Evolutionary conservation across 2,113 vertebrate genomes (phyloP), one percentile per base, ranked within the genome.

Genomic region (Tiliqua scincoides): DNA sequence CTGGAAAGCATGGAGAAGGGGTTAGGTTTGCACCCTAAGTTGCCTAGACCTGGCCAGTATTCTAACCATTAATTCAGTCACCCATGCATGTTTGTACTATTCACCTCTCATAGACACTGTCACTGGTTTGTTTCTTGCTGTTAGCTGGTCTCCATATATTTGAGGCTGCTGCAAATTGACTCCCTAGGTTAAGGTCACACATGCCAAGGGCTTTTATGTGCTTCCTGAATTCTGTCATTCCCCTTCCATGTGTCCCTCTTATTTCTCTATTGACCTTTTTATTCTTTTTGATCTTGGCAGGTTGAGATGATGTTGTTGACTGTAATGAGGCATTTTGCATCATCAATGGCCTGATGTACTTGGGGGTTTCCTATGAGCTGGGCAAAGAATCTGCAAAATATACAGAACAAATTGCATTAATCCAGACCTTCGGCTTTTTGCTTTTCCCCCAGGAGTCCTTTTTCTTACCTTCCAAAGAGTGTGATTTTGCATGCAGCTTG

Each of bases 211-310:
- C 21, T 43, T 73, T 63, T 73, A 27, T 48, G 2, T 57, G 79
- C n/a, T 67, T 30, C 70, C 23, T 74, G 68, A 57, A 43, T 21
- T 70, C 15, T 71, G 54, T 40, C 35, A n/a, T 48, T 70, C 21
- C 37, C 27, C 52, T 25, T 12, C 18, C 32, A 37, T 48, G 0
- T 35, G 83, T 71, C 43, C 72, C 48, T 48, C 43, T 32, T 62
- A 15, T 82, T 82, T 17, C 6, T 25, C 21, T 80, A 5, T 17
- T 73, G n/a, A n/a, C 0, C 0, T 7, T 62, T n/a, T n/a, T n/a
- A n/a, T n/a, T n/a, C n/a, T 63, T 18, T 0, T 40, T 84, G 74
- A 59, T 35, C 2, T 62, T 63, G 77, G 15, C 59, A 20, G 40
- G 78, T 63, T 48, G 37, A 74, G 54, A 71, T 68, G 7, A n/a